Base-by-base conservation (phyloP, 2,888 invertebrate genomes). In the Opisthograptis luteolata region DNA sequence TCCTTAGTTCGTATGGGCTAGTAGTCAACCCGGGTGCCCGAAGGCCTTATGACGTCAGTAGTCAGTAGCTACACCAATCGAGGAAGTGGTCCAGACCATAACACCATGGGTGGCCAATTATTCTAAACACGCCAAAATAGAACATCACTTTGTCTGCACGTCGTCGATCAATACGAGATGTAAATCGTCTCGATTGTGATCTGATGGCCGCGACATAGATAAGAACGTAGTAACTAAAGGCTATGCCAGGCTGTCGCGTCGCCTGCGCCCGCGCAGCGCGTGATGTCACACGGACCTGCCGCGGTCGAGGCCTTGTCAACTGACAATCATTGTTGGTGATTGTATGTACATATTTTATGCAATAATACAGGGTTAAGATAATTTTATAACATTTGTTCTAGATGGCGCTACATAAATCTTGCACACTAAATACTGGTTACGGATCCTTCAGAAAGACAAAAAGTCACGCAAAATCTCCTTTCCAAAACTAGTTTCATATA, bases 121-220 rank as follows among this genome's bases (percentile, higher is more conserved):
- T 77, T 73, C 76, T 62, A 68, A 70, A 70, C 74, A 70, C 73
- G 70, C 70, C 70, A 68, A 78, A 81, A 76, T 70, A 74, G 77
- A 74, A 70, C 71, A 71, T 62, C 60, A 67, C 64, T 62, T 58
- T 64, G 72, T 73, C 69, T 66, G 64, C 66, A 68, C 70, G 76
- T 86, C 84, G 84, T 86, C 84, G 84, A 87, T 87, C 87, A 86
- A 87, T 84, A 81, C 71, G 75, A 79, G 75, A 84, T 83, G 82
- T 86, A 84, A 84, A 84, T 84, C 81, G 83, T 76, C 70, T 74
- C 75, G 87, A 86, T 85, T 82, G 84, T 81, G 68, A 84, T 86
- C 85, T 79, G 68, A 44, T 41, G 53, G 42, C 28, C 43, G 40
- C 42, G 43, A 47, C 50, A 43, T 44, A 50, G 50, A 41, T 45